phyloP scores from a whole-genome alignment of 35 echinoderm and acorn worm genomes.

The Chiridota heheva region DNA sequence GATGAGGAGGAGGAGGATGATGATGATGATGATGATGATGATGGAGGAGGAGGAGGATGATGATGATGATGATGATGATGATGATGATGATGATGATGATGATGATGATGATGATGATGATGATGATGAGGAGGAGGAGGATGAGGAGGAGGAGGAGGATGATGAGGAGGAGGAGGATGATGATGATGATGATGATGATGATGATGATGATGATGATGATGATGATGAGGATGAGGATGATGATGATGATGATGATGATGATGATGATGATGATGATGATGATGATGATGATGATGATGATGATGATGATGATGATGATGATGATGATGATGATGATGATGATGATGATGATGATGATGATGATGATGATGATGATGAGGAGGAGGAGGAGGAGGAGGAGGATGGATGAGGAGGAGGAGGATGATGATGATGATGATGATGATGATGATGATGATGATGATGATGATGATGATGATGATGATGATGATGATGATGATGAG shows the following conservation, averaged over 20 bases:
- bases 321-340: conserved; percentile 24
- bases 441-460: conserved; percentile 8
- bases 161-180: too few relatives aligned
- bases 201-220: conserved; percentile 9
- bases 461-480: neutral
- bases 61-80: neutral
- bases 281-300: conserved; percentile 15
- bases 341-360: conserved; percentile 6
- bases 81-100: neutral
- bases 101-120: conserved; percentile 5
- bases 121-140: too few relatives aligned
- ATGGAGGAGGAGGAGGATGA: too few relatives aligned
- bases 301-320: conserved; percentile 21
- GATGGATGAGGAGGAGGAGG: too few relatives aligned
- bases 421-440: too few relatives aligned
- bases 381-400: too few relatives aligned
- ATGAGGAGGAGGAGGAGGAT: too few relatives aligned
- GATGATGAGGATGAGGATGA: too few relatives aligned
- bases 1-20: too few relatives aligned
- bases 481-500: too few relatives aligned
- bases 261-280: conserved; percentile 19
- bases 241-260: conserved; percentile 16
- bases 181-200: too few relatives aligned
- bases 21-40: too few relatives aligned
- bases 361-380: conserved; percentile 36